Evolutionary conservation across 2,797 vertebrate genomes (phyloP), one percentile per base, ranked within the genome.

Genomic region (Corythornis leucogaster): DNA sequence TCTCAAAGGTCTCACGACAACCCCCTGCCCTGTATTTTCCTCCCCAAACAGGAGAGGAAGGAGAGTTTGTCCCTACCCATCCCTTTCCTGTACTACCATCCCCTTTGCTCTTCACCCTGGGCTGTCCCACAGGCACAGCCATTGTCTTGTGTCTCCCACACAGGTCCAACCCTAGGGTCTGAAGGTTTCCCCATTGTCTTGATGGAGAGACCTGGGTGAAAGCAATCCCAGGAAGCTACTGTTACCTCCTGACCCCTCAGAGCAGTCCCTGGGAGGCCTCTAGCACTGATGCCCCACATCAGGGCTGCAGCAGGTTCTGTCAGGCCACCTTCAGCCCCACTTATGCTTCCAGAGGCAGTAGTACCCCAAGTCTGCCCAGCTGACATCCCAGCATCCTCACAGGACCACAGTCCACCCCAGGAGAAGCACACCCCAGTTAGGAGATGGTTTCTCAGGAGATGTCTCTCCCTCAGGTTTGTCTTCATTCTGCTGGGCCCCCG

Each of bases 401-500:
- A 71, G 33, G 13, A 48, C 26, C 21, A 40, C 1, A 2, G 12
- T 48, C 5, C 40, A 6, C 7, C 5, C 8, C 3, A 3, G 45
- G 17, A 74, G 31, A 43, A 68, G 18, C 66, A 51, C n/a, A 18
- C 38, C 43, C 21, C 3, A 1, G 17, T 1, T 2, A 33, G 22
- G 17, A 51, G 53, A 40, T 7, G 45, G 18, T 11, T 57, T 12
- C 53, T 93, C 18, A 55, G 22, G 54, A 28, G 15, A 48, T 45
- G 6, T 92, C 51, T 81, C 45, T 4, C 66, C 59, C 26, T 10
- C 92, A 98, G 98, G 93, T 98, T 98, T 90, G 95, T 98, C 82
- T 98, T 98, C 85, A 97, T 98, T 70, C 94, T 98, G 40, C 85
- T 98, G 69, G 97, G 98, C 8, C 98, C 98, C 9, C 91, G n/a